A percentile compares a stretch with the other conserved stretches of the same genome.
Conservation (phyloP, 1,140 invertebrate genomes). For the Armadillidium nasatum region DNA sequence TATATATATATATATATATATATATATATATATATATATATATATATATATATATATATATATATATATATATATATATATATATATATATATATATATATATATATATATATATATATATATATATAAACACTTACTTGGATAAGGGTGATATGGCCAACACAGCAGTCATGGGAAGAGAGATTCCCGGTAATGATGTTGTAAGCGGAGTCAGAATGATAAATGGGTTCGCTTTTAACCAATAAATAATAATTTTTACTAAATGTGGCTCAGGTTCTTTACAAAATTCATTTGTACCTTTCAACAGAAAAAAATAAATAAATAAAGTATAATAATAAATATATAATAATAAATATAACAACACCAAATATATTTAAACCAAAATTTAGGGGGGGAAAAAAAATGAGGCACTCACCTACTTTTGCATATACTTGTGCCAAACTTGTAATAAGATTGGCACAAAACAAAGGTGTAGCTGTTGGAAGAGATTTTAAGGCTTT, state of each 20-base stretch:
- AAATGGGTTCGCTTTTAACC: background rate
- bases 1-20: no score
- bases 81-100: no score
- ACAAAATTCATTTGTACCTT: background rate
- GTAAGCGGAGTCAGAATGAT: background rate
- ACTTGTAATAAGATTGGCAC: background rate
- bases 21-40: no score
- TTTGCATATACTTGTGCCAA: background rate
- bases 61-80: no score
- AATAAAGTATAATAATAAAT: no score
- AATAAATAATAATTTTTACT: background rate
- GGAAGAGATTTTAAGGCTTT: background rate
- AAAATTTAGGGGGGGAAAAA: no score
- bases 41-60: no score
- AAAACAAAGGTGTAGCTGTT: background rate
- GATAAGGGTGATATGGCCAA: background rate
- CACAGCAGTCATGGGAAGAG: background rate
- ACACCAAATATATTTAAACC: no score
- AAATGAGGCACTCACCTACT: background rate
- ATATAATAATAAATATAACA: no score
- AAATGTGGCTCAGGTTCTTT: background rate
- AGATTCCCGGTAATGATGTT: background rate
- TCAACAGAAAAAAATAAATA: background rate
- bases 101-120: no score
- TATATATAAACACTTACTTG: background rate